Percentiles rank a stretch among this genome's conserved stretches.
phyloP scores from a whole-genome alignment of 2,113 vertebrate species.

The Alethe castanea region DNA sequence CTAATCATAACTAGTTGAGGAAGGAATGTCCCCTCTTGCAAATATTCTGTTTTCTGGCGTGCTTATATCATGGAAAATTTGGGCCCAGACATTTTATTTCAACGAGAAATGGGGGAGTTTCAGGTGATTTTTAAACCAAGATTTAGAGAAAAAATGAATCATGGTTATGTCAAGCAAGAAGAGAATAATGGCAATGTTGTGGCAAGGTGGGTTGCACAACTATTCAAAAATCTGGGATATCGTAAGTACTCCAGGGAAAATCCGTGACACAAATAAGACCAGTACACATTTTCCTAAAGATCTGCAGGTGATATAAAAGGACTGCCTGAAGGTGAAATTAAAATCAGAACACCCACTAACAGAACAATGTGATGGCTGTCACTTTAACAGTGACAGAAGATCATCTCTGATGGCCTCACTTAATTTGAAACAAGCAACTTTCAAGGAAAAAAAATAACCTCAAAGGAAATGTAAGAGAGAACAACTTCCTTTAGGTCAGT shows the following conservation, averaged over 20 bases:
- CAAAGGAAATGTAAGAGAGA: background rate
- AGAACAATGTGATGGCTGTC: background rate
- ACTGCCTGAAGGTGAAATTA: background rate
- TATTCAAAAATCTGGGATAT: background rate
- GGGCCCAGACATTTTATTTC: background rate
- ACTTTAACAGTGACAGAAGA: background rate
- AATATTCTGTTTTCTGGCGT: background rate
- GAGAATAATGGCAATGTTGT: background rate
- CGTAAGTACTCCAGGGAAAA: background rate
- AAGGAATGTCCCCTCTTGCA: background rate
- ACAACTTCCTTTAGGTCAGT: conserved; percentile 14
- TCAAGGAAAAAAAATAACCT: background rate
- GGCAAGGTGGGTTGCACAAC: background rate
- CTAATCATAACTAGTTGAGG: background rate
- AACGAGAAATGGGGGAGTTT: background rate
- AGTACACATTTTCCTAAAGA: background rate
- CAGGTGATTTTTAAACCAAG: background rate
- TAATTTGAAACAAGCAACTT: background rate
- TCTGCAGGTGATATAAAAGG: background rate
- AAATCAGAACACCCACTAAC: background rate
- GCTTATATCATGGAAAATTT: background rate
- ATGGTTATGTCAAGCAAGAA: background rate
- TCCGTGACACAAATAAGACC: background rate
- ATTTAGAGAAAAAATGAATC: background rate
- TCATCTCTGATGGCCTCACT: background rate